Conservation (phyloP, 2,888 invertebrate species). For the Lycocerus yunnanus region DNA sequence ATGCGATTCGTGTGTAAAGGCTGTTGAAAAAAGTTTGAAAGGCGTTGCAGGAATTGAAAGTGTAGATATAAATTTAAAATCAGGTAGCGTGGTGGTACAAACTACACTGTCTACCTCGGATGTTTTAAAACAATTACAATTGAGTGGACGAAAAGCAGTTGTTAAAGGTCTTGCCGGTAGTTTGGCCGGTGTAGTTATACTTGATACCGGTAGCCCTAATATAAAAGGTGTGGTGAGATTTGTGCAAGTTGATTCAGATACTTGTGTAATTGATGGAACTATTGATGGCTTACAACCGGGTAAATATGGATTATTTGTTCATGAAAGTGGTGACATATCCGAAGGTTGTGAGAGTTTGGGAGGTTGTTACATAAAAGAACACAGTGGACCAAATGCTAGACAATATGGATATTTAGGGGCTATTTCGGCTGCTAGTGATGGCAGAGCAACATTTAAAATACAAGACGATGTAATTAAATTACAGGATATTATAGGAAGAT, state of each 20-base stretch:
- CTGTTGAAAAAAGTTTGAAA: constrained; percentile 56
- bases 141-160: constrained; percentile 74
- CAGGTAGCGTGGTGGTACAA: constrained; percentile 72
- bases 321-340: constrained; percentile 77
- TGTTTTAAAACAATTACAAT: constrained; percentile 57
- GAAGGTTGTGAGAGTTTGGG: constrained; percentile 65
- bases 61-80: constrained; percentile 61
- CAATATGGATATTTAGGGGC: constrained; percentile 71
- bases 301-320: constrained; percentile 63
- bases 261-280: constrained; percentile 80
- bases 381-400: constrained; percentile 49
- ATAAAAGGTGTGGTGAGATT: constrained; percentile 80
- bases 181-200: constrained; percentile 75
- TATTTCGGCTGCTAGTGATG: constrained; percentile 63
- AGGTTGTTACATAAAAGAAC: constrained; percentile 63
- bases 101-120: constrained; percentile 66
- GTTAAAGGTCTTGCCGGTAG: constrained; percentile 79
- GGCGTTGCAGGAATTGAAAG: constrained; percentile 56
- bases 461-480: constrained; percentile 67
- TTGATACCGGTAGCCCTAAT: constrained; percentile 55
- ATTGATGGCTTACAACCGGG: constrained; percentile 77
- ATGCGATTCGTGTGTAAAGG: constrained; percentile 60
- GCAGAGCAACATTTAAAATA: constrained; percentile 69
- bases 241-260: constrained; percentile 63
- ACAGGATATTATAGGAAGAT: constrained; percentile 76